These are phyloP conservation scores for Pantherophis guttatus DNA, from an alignment of 2,113 vertebrate species.

Conservation along the genomic window DNA sequence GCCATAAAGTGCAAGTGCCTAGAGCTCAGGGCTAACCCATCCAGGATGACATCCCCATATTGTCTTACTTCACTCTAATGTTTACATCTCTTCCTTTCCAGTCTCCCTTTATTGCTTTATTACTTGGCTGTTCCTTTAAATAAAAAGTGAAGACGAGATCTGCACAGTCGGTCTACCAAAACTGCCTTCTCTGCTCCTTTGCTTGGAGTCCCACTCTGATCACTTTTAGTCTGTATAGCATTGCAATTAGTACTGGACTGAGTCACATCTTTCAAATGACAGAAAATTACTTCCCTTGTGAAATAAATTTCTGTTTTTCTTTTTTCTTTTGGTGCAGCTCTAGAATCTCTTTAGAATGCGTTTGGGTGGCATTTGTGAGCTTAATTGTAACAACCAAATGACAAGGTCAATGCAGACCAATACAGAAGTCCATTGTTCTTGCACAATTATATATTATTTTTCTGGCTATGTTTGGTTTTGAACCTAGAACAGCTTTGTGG, in stretches of 20 bases:
- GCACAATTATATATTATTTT: neutral
- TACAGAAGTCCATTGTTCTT: neutral
- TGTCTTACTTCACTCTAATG: neutral
- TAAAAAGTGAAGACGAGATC: neutral
- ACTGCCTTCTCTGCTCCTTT: neutral
- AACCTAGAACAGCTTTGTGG: neutral
- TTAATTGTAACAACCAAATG: neutral
- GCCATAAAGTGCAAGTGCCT: accelerated
- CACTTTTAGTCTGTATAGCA: neutral
- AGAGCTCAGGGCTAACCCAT: neutral
- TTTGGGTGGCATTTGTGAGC: neutral
- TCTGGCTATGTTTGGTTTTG: neutral
- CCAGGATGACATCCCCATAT: neutral
- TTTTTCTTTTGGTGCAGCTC: neutral
- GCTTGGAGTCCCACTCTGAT: neutral
- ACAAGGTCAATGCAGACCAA: neutral
- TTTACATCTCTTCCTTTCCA: neutral
- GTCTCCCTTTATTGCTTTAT: neutral
- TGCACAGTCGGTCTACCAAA: neutral
- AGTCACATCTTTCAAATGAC: neutral
- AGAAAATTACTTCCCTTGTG: neutral
- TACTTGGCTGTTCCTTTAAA: neutral
- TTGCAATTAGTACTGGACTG: neutral
- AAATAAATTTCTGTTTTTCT: neutral
- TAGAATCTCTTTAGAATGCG: neutral